phyloP scores from a whole-genome alignment of 2,113 vertebrate species.

The Esox niger region DNA sequence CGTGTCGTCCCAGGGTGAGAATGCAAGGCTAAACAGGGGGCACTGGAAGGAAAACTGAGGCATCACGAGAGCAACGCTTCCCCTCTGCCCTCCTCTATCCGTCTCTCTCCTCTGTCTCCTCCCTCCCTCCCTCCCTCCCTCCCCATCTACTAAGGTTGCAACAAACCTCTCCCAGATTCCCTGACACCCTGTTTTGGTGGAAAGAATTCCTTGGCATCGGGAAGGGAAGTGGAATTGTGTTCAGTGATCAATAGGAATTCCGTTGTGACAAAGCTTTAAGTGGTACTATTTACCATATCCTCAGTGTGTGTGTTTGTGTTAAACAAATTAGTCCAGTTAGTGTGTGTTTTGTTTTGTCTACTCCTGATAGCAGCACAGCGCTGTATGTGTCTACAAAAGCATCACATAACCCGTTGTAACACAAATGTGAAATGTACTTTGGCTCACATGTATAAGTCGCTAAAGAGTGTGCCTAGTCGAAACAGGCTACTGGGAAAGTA shows the following conservation, averaged over 20 bases:
- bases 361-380: not conserved
- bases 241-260: constrained; percentile 79
- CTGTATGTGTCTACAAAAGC: not conserved
- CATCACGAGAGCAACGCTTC: constrained; percentile 70
- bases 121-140: constrained; percentile 59
- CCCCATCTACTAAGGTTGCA: constrained; percentile 65
- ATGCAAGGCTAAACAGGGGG: constrained; percentile 57
- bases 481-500: too few species aligned
- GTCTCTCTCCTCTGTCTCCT: constrained; percentile 68
- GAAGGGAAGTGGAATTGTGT: constrained; percentile 97
- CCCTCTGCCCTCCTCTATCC: constrained; percentile 44
- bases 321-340: too few species aligned
- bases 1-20: constrained; percentile 24
- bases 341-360: not conserved
- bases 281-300: constrained; percentile 27
- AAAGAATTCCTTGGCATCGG: constrained; percentile 78
- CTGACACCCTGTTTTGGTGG: constrained; percentile 79
- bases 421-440: too few species aligned
- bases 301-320: too few species aligned
- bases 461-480: not conserved
- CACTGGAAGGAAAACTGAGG: constrained; percentile 72
- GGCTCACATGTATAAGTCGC: not conserved
- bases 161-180: constrained; percentile 50
- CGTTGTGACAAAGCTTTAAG: constrained; percentile 50
- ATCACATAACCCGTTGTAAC: not conserved